Conservation (phyloP, 2,888 invertebrate genomes). For the Xanthia togata region DNA sequence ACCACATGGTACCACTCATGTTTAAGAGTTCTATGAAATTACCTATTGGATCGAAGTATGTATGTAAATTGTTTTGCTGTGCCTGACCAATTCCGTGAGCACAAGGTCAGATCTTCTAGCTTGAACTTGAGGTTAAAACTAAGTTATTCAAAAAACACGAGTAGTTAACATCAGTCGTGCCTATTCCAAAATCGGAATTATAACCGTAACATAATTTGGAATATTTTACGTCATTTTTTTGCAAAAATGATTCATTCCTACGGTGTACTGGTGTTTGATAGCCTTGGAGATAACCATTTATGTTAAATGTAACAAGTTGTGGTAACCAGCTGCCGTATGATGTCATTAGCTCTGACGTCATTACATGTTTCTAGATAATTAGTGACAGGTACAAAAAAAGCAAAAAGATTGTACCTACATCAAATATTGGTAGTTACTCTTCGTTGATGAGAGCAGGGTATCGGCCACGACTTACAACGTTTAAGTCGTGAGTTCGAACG, state of each 20-base stretch:
- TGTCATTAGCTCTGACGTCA: constrained; percentile 53
- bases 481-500: too few relatives aligned
- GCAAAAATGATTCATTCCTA: constrained; percentile 51
- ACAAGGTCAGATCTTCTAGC: constrained; percentile 40
- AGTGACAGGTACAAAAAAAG: constrained; percentile 9
- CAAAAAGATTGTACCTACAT: not conserved
- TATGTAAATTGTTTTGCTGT: not conserved
- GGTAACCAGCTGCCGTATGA: constrained; percentile 57
- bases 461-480: too few relatives aligned
- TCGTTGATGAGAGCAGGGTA: not conserved
- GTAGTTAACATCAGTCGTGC: constrained; percentile 52
- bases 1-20: not conserved
- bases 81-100: constrained; percentile 9
- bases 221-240: constrained; percentile 55
- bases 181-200: constrained; percentile 44
- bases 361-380: constrained; percentile 15
- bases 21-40: not conserved
- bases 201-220: constrained; percentile 45
- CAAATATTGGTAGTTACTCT: not conserved
- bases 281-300: constrained; percentile 59
- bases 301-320: constrained; percentile 60
- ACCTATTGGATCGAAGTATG: not conserved
- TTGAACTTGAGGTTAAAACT: constrained; percentile 39
- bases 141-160: constrained; percentile 25
- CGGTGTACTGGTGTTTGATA: constrained; percentile 50